Base-by-base conservation (phyloP, 2,888 invertebrate species). In the Bursaphelenchus okinawaensis region DNA sequence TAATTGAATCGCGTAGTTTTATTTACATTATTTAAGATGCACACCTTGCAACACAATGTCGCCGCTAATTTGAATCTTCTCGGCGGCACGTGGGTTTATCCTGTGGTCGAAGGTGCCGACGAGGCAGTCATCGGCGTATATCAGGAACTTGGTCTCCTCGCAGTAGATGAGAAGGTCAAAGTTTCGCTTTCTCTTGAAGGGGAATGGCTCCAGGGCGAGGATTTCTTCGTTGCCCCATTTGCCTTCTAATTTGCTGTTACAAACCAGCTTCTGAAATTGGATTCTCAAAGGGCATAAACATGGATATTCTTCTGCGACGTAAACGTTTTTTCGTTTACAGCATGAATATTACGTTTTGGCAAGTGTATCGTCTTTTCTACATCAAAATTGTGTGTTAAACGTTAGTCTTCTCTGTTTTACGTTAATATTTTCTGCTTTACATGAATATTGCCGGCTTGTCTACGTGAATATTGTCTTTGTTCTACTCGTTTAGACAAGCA, bases 141-240 rank as follows among this genome's bases (percentile, higher is more conserved):
- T 67, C 66, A 72, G 24, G 56, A 76, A 77, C 52, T 68, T 70
- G 24, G 69, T 69, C 60, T 82, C 78, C 50, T 76, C 76, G 63
- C 75, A 74, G 58, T 71, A 76, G 24, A 81, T 68, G 52, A 82
- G 62, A 55, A 82, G 51, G 62, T 81, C 81, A 65, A 82, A 82
- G 8, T 74, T 70, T 28, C 72, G 70, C 68, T 73, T 74, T 59
- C 70, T 68, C 52, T 71, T 68, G 66, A 81, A 75, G 6, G 78
- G 77, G 56, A 77, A 80, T 8, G 52, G 29, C 26, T 67, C 66
- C 59, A 67, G 63, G 55, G 66, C 51, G n/a, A 74, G 40, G 20
- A 40, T 55, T 60, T 80, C 73, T 31, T 74, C 69, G 20, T 61
- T 50, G 6, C 69, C 73, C 79, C 79, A 80, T 9, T 66, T 67